These are phyloP conservation scores for Argynnis bischoffii DNA, from an alignment of 2,888 invertebrate species.

Conservation along the genomic window DNA sequence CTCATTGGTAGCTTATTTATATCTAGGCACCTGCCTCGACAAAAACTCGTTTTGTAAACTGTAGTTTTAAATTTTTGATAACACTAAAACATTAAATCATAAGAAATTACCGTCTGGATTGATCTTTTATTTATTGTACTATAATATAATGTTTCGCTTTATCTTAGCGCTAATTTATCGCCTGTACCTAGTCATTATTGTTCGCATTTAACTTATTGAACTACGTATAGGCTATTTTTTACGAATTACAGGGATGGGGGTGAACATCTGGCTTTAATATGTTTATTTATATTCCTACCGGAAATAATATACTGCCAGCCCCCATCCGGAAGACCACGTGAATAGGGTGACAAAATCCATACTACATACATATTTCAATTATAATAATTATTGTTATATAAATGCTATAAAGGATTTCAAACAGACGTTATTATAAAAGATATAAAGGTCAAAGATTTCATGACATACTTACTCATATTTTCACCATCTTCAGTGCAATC, in stretches of 20 bases:
- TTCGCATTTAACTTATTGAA: conserved; percentile 2
- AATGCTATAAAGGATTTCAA: neutral
- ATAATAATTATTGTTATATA: neutral
- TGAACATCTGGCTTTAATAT: conserved; percentile 68
- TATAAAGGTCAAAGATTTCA: no score
- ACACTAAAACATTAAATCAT: no score
- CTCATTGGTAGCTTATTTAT: conserved; percentile 23
- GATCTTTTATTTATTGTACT: no score
- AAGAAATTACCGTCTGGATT: no score
- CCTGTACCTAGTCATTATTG: conserved; percentile 2
- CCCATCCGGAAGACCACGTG: conserved; percentile 64
- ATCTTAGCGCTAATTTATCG: neutral
- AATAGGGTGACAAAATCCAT: conserved; percentile 46
- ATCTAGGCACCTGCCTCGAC: conserved; percentile 26
- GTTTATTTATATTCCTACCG: conserved; percentile 71
- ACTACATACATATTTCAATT: conserved; percentile 5
- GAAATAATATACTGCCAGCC: conserved; percentile 66
- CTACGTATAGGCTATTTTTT: conserved; percentile 24
- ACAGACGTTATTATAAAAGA: no score
- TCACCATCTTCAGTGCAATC: no score
- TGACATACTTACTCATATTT: no score
- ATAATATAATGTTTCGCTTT: neutral
- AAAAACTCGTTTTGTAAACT: conserved; percentile 14
- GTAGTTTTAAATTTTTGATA: no score
- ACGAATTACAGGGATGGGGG: conserved; percentile 46